Conservation (phyloP, 2,888 invertebrate genomes). For the Andrena trimmerana region DNA sequence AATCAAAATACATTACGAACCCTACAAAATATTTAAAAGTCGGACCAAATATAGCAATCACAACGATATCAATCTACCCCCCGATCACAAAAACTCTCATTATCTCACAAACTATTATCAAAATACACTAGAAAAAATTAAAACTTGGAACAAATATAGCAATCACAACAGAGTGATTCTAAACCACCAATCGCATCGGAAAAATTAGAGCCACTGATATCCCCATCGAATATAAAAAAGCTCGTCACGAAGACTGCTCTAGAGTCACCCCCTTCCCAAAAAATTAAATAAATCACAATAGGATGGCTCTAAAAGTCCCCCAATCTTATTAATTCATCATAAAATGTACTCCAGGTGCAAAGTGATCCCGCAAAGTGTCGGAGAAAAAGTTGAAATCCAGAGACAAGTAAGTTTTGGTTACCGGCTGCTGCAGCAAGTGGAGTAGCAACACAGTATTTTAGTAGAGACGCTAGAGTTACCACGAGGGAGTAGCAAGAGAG, state of each 20-base stretch:
- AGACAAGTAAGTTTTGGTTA: constrained; percentile 18
- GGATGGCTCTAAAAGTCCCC: not conserved
- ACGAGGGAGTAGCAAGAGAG: constrained; percentile 55
- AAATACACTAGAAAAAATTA: no score
- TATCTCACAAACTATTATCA: no score
- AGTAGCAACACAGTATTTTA: constrained; percentile 31
- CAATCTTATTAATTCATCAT: not conserved
- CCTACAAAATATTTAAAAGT: no score
- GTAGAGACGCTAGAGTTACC: constrained; percentile 42
- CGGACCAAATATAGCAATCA: no score
- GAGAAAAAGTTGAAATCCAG: not conserved
- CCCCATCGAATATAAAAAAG: not conserved
- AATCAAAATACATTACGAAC: no score
- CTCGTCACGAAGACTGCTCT: not conserved
- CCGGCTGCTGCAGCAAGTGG: constrained; percentile 6
- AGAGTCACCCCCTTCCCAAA: no score
- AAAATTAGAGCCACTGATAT: no score
- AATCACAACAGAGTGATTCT: no score
- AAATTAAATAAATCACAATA: not conserved
- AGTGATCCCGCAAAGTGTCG: not conserved
- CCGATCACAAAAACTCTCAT: no score
- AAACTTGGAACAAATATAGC: no score
- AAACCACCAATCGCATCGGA: no score
- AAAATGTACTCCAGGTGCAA: not conserved
- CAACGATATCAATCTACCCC: no score